Percentiles rank a stretch among this genome's conserved stretches.
phyloP scores from a whole-genome alignment of 2,888 invertebrate genomes.

The Yponomeuta sedellus region DNA sequence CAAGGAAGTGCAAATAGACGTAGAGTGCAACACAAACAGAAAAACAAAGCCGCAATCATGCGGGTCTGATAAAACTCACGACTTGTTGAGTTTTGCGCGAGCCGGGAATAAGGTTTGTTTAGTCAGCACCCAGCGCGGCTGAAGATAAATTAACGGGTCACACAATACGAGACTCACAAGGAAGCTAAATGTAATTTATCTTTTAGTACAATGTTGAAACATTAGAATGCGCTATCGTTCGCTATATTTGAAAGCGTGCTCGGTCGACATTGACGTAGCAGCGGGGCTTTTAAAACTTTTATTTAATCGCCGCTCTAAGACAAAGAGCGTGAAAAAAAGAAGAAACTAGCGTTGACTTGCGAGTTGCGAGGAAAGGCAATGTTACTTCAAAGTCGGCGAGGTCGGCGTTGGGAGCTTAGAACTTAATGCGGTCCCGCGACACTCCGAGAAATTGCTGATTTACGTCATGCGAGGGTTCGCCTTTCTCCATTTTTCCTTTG shows the following conservation, averaged over 20 bases:
- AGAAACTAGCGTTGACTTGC: slow-evolving; percentile 43
- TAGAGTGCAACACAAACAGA: slow-evolving; percentile 20
- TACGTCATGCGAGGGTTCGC: slow-evolving; percentile 32
- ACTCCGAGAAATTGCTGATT: slow-evolving; percentile 51
- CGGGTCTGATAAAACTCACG: slow-evolving; percentile 30
- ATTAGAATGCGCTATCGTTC: not conserved
- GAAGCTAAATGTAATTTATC: slow-evolving; percentile 22
- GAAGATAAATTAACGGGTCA: not conserved
- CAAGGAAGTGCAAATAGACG: not conserved
- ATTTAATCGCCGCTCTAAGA: slow-evolving; percentile 33
- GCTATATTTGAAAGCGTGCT: not conserved
- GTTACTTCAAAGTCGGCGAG: slow-evolving; percentile 47
- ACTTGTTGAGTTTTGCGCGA: slow-evolving; percentile 27
- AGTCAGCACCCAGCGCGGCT: not conserved
- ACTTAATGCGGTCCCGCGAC: slow-evolving; percentile 43
- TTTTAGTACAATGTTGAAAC: not conserved
- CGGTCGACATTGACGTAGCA: slow-evolving; percentile 11
- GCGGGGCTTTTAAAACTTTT: slow-evolving; percentile 34
- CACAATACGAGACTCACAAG: not conserved
- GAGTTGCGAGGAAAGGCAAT: slow-evolving; percentile 37
- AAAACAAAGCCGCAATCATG: slow-evolving; percentile 27
- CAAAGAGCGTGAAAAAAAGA: slow-evolving; percentile 34
- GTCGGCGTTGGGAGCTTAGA: slow-evolving; percentile 27
- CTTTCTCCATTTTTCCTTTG: slow-evolving; percentile 29
- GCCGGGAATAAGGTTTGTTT: slow-evolving; percentile 3